Conservation (phyloP, 2,797 vertebrate species). For the Xerus rutilus region DNA sequence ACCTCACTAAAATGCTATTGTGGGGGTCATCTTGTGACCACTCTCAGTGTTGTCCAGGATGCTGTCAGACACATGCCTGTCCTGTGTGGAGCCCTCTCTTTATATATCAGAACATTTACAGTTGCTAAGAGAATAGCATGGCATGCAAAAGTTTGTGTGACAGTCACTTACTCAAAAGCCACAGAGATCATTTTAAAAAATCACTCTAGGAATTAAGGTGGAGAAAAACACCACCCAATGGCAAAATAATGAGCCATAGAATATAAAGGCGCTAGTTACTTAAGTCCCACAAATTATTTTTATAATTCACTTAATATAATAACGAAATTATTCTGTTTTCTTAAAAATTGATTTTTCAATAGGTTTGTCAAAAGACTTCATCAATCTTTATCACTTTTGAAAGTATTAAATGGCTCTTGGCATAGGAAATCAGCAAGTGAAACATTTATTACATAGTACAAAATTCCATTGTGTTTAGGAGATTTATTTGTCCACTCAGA, state of each 20-base stretch:
- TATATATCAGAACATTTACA: neutral
- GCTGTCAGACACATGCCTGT: neutral
- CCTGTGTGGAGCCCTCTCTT: neutral
- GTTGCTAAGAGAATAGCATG: conserved; percentile 13
- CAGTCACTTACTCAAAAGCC: conserved; percentile 10
- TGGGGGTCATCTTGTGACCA: neutral
- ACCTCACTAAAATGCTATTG: neutral
- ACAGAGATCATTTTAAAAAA: neutral
- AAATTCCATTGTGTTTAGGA: neutral
- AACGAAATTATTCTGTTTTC: neutral
- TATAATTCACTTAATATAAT: conserved; percentile 22
- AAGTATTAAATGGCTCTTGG: conserved; percentile 6
- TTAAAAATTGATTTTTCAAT: conserved; percentile 10
- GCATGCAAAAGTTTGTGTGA: neutral
- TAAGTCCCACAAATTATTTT: neutral
- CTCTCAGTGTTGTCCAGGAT: neutral
- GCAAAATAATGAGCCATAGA: neutral
- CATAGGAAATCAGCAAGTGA: neutral
- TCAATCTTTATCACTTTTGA: neutral
- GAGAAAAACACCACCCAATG: neutral
- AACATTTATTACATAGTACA: neutral
- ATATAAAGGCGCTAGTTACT: neutral
- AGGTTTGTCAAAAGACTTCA: conserved; percentile 18
- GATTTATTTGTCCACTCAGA: neutral
- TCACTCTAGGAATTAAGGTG: conserved; percentile 26